Evolutionary conservation across 2,797 vertebrate genomes (phyloP).

Genomic region (Hydrophis major): DNA sequence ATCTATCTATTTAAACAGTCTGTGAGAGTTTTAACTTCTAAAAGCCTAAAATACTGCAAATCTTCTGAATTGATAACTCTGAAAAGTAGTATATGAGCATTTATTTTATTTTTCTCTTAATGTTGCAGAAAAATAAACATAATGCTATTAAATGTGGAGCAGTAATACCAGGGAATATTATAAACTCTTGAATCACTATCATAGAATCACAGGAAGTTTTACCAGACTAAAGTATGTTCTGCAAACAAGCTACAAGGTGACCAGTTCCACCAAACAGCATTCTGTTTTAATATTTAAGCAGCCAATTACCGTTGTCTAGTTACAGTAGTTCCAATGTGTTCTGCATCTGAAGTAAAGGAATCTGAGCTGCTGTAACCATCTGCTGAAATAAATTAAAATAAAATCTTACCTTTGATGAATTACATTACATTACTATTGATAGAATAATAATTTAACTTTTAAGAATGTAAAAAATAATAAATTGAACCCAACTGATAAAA

Average conservation of each 20-base stretch:
- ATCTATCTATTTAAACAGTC: background rate
- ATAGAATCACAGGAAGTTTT: background rate
- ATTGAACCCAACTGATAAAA: background rate
- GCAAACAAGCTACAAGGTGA: background rate
- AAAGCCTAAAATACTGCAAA: background rate
- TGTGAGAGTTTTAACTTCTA: background rate
- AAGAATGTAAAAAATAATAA: background rate
- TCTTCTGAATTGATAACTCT: background rate
- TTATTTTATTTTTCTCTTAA: background rate
- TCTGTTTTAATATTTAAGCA: constrained; percentile 21
- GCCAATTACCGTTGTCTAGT: constrained; percentile 87
- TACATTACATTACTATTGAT: background rate
- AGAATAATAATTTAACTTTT: background rate
- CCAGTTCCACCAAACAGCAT: background rate
- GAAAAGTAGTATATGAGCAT: background rate
- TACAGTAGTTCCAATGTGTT: constrained; percentile 84
- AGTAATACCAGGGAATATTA: background rate
- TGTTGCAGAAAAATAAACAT: background rate
- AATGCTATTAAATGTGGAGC: background rate
- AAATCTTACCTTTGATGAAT: constrained; percentile 35
- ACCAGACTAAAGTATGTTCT: background rate
- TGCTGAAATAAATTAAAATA: constrained; percentile 70
- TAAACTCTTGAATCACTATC: background rate
- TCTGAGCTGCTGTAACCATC: constrained; percentile 98
- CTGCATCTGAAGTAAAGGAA: constrained; percentile 93